Conservation (phyloP, 1,140 invertebrate genomes). For the Musca vetustissima region DNA sequence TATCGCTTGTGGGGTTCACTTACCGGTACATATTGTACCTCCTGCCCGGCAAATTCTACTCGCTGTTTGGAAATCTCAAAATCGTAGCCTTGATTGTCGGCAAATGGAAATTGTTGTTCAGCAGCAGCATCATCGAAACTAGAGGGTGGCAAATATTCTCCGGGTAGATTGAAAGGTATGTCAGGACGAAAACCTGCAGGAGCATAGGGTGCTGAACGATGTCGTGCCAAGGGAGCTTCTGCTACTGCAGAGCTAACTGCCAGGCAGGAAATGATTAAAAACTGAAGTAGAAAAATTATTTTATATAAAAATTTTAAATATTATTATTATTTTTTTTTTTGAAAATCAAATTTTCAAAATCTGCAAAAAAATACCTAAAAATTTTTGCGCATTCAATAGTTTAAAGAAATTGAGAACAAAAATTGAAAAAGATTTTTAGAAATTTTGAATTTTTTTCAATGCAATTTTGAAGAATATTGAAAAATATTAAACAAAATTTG, state of each 20-base stretch:
- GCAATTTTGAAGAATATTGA: too few species aligned
- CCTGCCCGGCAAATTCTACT: slow-evolving; percentile 37
- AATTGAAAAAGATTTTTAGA: too few species aligned
- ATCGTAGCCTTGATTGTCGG: background rate
- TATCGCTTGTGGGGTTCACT: slow-evolving; percentile 21
- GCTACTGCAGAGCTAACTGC: background rate
- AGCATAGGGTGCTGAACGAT: slow-evolving; percentile 36
- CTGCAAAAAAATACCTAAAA: too few species aligned
- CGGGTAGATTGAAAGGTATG: slow-evolving; percentile 41
- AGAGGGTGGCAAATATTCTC: slow-evolving; percentile 26
- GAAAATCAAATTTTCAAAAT: too few species aligned
- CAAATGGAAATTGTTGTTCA: background rate
- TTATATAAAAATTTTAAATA: too few species aligned
- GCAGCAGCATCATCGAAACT: background rate
- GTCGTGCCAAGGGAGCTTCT: slow-evolving; percentile 4
- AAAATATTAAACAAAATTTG: too few species aligned
- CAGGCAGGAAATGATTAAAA: background rate
- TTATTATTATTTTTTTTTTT: too few species aligned
- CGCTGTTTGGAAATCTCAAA: slow-evolving; percentile 42
- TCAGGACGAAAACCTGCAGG: slow-evolving; percentile 44
- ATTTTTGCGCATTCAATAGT: too few species aligned
- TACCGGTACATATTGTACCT: background rate
- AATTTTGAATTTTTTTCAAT: too few species aligned
- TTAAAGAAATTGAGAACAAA: too few species aligned
- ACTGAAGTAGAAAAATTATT: slow-evolving; percentile 7